These are phyloP conservation scores for Aphelinus atriplicis DNA, from an alignment of 1,140 invertebrate genomes.

Conservation along the genomic window DNA sequence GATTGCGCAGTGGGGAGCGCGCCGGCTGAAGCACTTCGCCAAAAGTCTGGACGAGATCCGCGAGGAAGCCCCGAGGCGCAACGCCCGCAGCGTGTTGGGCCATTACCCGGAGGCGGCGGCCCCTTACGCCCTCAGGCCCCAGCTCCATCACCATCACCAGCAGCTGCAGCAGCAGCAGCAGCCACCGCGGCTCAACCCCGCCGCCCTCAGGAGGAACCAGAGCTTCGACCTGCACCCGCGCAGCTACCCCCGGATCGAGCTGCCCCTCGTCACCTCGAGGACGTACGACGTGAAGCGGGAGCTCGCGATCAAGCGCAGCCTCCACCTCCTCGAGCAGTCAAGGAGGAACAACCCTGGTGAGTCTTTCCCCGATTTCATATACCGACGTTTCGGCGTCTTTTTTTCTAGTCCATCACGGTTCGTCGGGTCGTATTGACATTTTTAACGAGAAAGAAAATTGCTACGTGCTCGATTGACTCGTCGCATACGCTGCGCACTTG, in stretches of 20 bases:
- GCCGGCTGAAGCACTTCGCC: conserved; percentile 48
- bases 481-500: too few species aligned
- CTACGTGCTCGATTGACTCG: too few species aligned
- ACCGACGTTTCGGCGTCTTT: too few species aligned
- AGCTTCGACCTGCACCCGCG: conserved; percentile 57
- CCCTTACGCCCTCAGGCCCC: conserved; percentile 16
- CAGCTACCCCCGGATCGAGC: conserved; percentile 40
- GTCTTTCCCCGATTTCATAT: neutral
- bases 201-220: conserved; percentile 54
- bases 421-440: too few species aligned
- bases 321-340: conserved; percentile 21
- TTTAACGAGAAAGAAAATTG: too few species aligned
- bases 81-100: conserved; percentile 46
- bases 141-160: conserved; percentile 6
- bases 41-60: conserved; percentile 59
- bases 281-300: conserved; percentile 57
- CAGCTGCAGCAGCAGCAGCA: neutral
- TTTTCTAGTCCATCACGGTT: too few species aligned
- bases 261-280: conserved; percentile 44
- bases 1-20: neutral
- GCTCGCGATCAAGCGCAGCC: conserved; percentile 14
- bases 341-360: conserved; percentile 10
- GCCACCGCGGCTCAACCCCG: neutral
- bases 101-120: conserved; percentile 40
- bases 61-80: conserved; percentile 49